phyloP scores from a whole-genome alignment of 2,888 invertebrate genomes.

The Troides oblongomaculatus region DNA sequence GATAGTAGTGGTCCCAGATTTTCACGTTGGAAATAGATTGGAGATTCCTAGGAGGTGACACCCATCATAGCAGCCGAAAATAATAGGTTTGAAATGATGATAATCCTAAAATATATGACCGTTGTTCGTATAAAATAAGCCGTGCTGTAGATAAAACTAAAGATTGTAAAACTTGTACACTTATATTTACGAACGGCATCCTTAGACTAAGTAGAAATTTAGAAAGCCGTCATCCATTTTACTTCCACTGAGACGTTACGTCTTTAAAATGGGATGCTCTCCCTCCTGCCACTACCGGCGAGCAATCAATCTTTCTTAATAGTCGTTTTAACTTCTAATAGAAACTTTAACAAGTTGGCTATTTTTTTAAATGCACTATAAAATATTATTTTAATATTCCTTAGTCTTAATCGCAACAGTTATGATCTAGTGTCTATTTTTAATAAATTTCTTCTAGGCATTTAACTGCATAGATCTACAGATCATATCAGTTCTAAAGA shows the following conservation, averaged over 20 bases:
- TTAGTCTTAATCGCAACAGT: background rate
- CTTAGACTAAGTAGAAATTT: background rate
- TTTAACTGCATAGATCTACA: no score
- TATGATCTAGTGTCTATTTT: background rate
- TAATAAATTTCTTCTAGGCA: no score
- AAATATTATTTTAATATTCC: background rate
- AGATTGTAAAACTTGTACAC: background rate
- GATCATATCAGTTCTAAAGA: no score
- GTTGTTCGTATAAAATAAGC: no score
- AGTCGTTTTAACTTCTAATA: slow-evolving; percentile 16
- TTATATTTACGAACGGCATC: background rate
- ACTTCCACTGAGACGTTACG: slow-evolving; percentile 14
- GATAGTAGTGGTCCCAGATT: no score
- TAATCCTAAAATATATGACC: no score
- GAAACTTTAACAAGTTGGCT: slow-evolving; percentile 9
- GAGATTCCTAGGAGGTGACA: no score
- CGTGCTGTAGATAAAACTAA: background rate
- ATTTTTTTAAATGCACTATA: background rate
- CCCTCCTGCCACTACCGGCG: background rate
- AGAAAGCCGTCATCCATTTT: slow-evolving; percentile 14
- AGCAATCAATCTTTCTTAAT: slow-evolving; percentile 14
- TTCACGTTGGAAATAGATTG: no score
- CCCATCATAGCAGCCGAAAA: no score
- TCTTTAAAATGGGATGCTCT: slow-evolving; percentile 13
- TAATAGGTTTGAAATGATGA: no score